These are phyloP conservation scores for Cataglyphis cursor DNA, from an alignment of 2,888 invertebrate species.

Conservation along the genomic window DNA sequence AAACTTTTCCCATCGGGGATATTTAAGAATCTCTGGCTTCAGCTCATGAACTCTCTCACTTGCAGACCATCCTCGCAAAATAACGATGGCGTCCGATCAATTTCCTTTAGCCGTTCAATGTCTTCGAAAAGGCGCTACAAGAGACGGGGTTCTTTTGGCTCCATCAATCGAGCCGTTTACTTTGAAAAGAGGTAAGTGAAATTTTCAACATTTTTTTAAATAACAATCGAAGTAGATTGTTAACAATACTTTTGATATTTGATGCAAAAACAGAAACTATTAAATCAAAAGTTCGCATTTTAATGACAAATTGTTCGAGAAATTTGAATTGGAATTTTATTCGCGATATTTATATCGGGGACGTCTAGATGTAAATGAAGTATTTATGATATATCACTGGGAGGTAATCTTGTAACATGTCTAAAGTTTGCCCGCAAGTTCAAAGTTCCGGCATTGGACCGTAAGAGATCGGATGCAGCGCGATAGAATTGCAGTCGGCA, in stretches of 20 bases:
- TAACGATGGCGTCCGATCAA: slow-evolving; percentile 53
- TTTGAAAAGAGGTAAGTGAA: slow-evolving; percentile 32
- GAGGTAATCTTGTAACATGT: slow-evolving; percentile 6
- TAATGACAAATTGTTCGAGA: neutral
- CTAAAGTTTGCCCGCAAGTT: neutral
- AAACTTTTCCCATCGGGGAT: slow-evolving; percentile 77
- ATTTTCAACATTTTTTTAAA: neutral
- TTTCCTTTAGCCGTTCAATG: slow-evolving; percentile 53
- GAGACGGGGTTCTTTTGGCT: slow-evolving; percentile 1
- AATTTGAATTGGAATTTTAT: neutral
- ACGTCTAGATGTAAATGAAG: neutral
- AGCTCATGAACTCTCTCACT: slow-evolving; percentile 48
- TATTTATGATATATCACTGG: neutral
- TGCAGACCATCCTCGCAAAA: slow-evolving; percentile 50
- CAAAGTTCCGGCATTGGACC: slow-evolving; percentile 1
- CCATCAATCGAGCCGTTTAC: slow-evolving; percentile 28
- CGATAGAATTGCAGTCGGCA: slow-evolving; percentile 15
- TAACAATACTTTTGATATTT: neutral
- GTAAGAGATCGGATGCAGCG: neutral
- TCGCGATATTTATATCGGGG: neutral
- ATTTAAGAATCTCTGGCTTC: slow-evolving; percentile 73
- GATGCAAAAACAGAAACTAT: neutral
- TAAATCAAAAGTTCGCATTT: neutral
- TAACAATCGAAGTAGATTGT: neutral
- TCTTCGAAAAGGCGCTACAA: slow-evolving; percentile 28